phyloP scores from a whole-genome alignment of 2,888 invertebrate species.

The Rhingia rostrata region DNA sequence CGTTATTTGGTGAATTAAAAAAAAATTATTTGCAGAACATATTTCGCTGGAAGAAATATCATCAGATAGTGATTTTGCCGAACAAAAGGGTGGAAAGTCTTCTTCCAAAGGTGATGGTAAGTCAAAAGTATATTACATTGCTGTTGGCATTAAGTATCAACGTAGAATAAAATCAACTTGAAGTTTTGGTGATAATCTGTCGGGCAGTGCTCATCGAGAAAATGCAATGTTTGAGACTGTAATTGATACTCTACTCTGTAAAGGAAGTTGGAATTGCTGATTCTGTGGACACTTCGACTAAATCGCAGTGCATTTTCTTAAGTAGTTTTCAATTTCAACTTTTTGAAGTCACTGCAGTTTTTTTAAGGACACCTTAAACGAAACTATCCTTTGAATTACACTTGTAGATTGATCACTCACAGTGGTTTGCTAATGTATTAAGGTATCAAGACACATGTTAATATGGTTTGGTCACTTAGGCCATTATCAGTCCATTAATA shows the following conservation, averaged over 20 bases:
- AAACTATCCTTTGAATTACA: too few relatives aligned
- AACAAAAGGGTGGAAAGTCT: slow-evolving; percentile 72
- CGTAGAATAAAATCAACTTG: slow-evolving; percentile 79
- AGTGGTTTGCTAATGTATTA: too few relatives aligned
- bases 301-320: slow-evolving; percentile 79
- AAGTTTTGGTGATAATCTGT: slow-evolving; percentile 76
- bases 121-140: slow-evolving; percentile 4
- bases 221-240: slow-evolving; percentile 77
- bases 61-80: slow-evolving; percentile 81
- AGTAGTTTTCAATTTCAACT: slow-evolving; percentile 79
- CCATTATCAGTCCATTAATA: slow-evolving; percentile 79
- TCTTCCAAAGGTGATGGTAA: slow-evolving; percentile 55
- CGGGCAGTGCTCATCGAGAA: slow-evolving; percentile 80
- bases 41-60: slow-evolving; percentile 87
- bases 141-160: slow-evolving; percentile 79
- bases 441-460: too few relatives aligned
- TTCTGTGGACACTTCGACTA: slow-evolving; percentile 81
- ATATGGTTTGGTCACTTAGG: slow-evolving; percentile 72
- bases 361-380: slow-evolving; percentile 78
- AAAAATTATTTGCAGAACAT: slow-evolving; percentile 82
- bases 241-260: slow-evolving; percentile 80
- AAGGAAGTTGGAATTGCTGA: slow-evolving; percentile 80
- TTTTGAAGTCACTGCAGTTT: slow-evolving; percentile 80
- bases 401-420: too few relatives aligned
- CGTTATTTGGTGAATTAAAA: too few relatives aligned